Evolutionary conservation across 1,140 invertebrate species (phyloP), one percentile per base, ranked within the genome.

Genomic region (Drosophila bipectinata): DNA sequence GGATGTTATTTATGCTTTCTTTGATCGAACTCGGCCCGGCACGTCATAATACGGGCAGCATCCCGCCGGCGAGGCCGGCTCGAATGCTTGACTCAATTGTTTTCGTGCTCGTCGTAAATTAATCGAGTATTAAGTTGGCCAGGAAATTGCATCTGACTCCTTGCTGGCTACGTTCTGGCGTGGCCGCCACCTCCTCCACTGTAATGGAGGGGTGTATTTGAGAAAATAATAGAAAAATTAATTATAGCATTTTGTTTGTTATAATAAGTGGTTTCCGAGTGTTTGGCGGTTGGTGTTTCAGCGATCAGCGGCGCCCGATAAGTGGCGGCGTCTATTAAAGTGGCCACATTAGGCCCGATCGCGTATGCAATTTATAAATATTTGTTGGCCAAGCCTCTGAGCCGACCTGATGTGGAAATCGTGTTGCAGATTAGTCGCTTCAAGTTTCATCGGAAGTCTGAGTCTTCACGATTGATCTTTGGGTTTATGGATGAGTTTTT

Each of bases 1-100:
- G 55, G 34, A 64, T 55, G 69, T 88, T 88, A 88, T 88, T 88
- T 88, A 88, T 88, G 83, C 79, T 83, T 89, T 88, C 83, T 89
- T 88, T 88, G 83, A 88, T 89, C 83, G 79, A 88, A 77, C 76
- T 88, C 68, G 79, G 63, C 83, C 61, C 63, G 74, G 52, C 48
- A 82, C 79, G 84, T 88, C 83, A 87, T 87, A 87, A 88, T 83
- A 87, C 21, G 67, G 68, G 59, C 72, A 72, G 60, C 41, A 64
- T 34, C 21, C 26, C n/a, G 9, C 57, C 34, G 28, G 21, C 39
- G 45, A 44, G 47, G 10, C 48, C 53, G 30, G 14, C 69, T 69
- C 12, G 14, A 41, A 41, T 5, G 14, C 41, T 44, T 14, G 4
- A 44, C 41, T 44, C 80, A 59, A 83, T 83, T 83, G 79, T 83